Percentiles rank a stretch among this genome's conserved stretches.
Evolutionary conservation across 2,113 vertebrate genomes (phyloP).

Genomic region (Antechinus stuartii): DNA sequence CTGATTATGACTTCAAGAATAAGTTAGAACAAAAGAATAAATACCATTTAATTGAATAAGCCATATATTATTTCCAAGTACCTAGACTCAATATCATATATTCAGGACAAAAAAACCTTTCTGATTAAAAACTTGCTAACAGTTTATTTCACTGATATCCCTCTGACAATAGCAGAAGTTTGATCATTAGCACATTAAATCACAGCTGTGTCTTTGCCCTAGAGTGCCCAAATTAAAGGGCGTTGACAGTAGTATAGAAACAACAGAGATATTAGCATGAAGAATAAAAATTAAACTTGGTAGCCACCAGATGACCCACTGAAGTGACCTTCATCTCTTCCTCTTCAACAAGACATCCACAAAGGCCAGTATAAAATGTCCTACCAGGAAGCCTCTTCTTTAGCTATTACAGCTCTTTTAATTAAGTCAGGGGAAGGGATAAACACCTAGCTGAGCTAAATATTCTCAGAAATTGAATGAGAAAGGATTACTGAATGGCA

Average conservation of each 20-base stretch:
- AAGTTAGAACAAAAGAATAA: neutral
- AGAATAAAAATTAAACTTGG: neutral
- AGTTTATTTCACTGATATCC: neutral
- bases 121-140: neutral
- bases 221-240: neutral
- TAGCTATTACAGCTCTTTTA: neutral
- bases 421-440: neutral
- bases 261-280: neutral
- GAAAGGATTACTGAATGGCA: neutral
- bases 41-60: neutral
- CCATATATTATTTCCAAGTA: neutral
- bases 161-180: neutral
- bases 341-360: slow-evolving; percentile 4
- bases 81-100: neutral
- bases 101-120: neutral
- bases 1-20: neutral
- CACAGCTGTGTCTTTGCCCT: neutral
- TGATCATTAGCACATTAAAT: neutral
- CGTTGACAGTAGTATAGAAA: neutral
- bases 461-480: neutral
- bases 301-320: neutral
- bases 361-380: neutral
- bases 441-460: neutral
- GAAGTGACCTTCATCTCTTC: neutral
- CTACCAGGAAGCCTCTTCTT: neutral